Percentiles rank a stretch among this genome's conserved stretches.
Conservation (phyloP, 2,888 invertebrate genomes). For the Ligdia adustata region DNA sequence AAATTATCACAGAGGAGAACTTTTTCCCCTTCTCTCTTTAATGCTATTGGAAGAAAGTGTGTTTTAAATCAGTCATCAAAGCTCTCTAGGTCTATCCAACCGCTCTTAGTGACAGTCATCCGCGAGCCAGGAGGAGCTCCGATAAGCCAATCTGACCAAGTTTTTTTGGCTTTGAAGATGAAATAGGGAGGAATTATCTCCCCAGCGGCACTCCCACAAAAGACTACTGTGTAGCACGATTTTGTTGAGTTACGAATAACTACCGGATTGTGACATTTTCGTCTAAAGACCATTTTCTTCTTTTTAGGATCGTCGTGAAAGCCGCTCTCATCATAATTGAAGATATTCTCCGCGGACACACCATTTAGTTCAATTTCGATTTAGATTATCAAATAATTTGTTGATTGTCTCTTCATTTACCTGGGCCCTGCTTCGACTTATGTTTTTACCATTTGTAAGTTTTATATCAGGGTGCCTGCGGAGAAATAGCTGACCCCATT, state of each 20-base stretch:
- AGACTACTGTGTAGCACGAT: conserved; percentile 1
- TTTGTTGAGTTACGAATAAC: not conserved
- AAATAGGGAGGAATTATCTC: conserved; percentile 2
- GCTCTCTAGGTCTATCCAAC: conserved; percentile 1
- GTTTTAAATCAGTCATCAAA: conserved; percentile 10
- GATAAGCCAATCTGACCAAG: not conserved
- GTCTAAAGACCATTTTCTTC: not conserved
- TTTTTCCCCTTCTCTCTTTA: conserved; percentile 8
- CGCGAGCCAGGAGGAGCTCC: not conserved
- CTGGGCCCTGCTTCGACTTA: not conserved
- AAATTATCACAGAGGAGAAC: conserved; percentile 12
- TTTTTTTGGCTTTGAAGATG: not conserved
- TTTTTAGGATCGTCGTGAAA: conserved; percentile 3
- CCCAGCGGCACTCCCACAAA: not conserved
- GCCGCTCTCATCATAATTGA: not conserved
- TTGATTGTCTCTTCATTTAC: not conserved
- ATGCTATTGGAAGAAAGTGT: not conserved
- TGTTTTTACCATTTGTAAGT: not conserved
- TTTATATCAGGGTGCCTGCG: not conserved
- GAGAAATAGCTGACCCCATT: not conserved
- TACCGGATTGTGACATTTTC: not conserved
- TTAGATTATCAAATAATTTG: not conserved
- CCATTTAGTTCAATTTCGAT: not conserved
- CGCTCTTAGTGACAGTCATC: conserved; percentile 2
- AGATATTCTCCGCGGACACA: not conserved